Base-by-base conservation (phyloP, 1,140 invertebrate genomes). In the Drosophila oshimai region DNA sequence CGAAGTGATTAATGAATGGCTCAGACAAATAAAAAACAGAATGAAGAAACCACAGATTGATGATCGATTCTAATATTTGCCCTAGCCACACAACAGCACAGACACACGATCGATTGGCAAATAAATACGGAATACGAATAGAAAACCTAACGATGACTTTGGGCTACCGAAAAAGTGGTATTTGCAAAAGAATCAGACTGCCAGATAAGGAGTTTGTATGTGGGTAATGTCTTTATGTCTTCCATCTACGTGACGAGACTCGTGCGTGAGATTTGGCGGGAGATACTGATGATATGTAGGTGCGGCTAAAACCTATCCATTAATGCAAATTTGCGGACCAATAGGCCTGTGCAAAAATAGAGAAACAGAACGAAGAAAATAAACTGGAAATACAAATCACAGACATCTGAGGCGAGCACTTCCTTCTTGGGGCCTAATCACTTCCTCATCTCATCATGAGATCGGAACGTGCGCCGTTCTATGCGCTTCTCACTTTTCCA, bases 401-500 rank as follows among this genome's bases (percentile, higher is more conserved):
- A 68, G 62, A 69, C 64, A 68, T 68, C 64, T 45, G 42, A 47
- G 42, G 28, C 34, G 20, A 70, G 64, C 64, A 70, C 67, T 70
- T 70, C 67, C 67, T 70, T 70, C 67, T 70, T 71, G 67, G 33
- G 47, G 54, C 44, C 57, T 70, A 70, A 70, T 70, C 49, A 70
- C 67, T 70, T 70, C 67, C 67, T 70, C 67, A 70, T 70, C 65
- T 70, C 50, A 54, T 65, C 62, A 64, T 39, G 26, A 67, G 62
- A 67, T 67, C 49, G 49, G 61, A 70, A 61, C 78, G 78, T 83
- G 78, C 74, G 68, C 79, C 47, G 78, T 83, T 83, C 78, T 83
- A 65, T 67, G 79, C 79, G 79, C 62, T 78, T 83, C 78, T 83
- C 78, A 83, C 78, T 83, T 83, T 83, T 83, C 79, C 78, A 74